These are phyloP conservation scores for Macaria notata DNA, from an alignment of 2,888 invertebrate genomes.

Conservation along the genomic window DNA sequence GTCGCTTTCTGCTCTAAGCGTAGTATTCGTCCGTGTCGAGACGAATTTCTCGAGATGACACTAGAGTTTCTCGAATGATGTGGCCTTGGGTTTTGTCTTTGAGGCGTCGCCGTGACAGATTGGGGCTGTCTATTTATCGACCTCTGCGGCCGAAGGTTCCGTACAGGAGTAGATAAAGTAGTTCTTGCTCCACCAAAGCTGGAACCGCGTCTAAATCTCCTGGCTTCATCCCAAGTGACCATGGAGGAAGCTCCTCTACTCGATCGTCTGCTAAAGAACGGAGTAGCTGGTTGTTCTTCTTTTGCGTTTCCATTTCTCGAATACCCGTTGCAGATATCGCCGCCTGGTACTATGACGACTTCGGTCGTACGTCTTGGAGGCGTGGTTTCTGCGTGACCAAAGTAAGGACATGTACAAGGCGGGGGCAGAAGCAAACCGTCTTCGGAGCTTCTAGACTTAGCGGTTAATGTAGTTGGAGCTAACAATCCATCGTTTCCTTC, in stretches of 20 bases:
- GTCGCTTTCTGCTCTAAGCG: constrained; percentile 97
- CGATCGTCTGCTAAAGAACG: constrained; percentile 67
- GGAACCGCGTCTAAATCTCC: constrained; percentile 85
- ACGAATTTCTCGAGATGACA: constrained; percentile 90
- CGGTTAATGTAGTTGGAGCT: constrained; percentile 61
- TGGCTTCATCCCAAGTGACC: constrained; percentile 88
- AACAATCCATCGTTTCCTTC: constrained; percentile 68
- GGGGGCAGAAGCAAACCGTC: constrained; percentile 84
- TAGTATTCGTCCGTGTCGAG: constrained; percentile 91
- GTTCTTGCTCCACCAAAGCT: constrained; percentile 87
- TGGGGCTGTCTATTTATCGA: constrained; percentile 57
- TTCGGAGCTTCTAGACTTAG: constrained; percentile 73
- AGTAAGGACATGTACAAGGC: constrained; percentile 91
- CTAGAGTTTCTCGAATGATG: constrained; percentile 91
- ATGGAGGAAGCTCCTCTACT: constrained; percentile 88
- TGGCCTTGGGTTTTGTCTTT: constrained; percentile 82
- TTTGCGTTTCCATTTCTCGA: constrained; percentile 61
- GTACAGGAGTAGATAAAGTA: constrained; percentile 79
- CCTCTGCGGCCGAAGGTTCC: constrained; percentile 63
- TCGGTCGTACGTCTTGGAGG: constrained; percentile 76
- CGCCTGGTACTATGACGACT: constrained; percentile 79
- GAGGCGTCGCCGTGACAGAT: constrained; percentile 62
- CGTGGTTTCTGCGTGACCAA: constrained; percentile 84
- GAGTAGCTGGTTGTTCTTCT: constrained; percentile 68
- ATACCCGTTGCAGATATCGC: constrained; percentile 74